Evolutionary conservation across 1,140 invertebrate species (phyloP), one percentile per base, ranked within the genome.

Genomic region (Drosophila prosaltans): DNA sequence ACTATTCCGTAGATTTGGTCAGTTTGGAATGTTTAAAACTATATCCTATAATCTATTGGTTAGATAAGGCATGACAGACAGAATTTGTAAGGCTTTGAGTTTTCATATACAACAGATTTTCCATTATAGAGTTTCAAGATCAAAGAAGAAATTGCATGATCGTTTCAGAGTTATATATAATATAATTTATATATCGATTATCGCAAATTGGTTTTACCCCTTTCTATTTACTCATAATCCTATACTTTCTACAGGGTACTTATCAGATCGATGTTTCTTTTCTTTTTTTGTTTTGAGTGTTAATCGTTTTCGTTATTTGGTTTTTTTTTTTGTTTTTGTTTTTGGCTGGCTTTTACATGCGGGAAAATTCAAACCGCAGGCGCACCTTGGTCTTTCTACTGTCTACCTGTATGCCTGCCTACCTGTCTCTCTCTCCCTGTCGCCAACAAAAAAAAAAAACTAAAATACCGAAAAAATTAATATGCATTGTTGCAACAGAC

Each of bases 401-500:
- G 28, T 30, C 28, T 30, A 30, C 28, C 28, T 30, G 28, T 30
- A 10, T 16, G 16, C 28, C 30, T 11, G 41, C 43, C 45, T 41
- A 16, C n/a, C 3, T 65, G 45, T 43, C 28, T 64, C 41, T 58
- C 62, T 58, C 62, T 63, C 11, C 51, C 60, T 16, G 21, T 43
- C 41, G 41, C 69, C 76, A 80, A 71, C 32, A 39, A 73, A 65
- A 71, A 30, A 26, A 63, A 48, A 61, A 43, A 57, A 51, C 43
- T 9, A 64, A 64, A 88, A 88, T 16, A 16, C 16, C 16, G 16
- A 36, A 36, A 64, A 88, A 88, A 88, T 88, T 88, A 88, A 88
- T 88, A 88, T 88, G 83, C 83, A 88, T 79, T 88, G 84, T 88
- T 88, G 83, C 83, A 86, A 73, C 61, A 72, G 68, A 55, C 83